Evolutionary conservation across 2,113 vertebrate species (phyloP), one percentile per base, ranked within the genome.

Genomic region (Poeciliopsis prolifica): DNA sequence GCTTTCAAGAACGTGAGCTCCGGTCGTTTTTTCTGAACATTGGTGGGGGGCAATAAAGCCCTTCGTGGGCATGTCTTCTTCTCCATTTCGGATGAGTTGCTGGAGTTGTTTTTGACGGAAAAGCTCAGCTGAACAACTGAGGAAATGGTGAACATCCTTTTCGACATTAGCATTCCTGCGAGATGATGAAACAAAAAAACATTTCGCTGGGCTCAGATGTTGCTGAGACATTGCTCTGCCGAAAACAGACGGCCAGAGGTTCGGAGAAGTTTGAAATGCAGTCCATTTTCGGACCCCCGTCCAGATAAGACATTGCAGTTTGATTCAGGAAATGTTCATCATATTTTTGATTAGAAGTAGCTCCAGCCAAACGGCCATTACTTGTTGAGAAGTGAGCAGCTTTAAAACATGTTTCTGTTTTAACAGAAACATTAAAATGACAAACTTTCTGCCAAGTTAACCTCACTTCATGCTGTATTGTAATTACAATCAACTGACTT

Each of bases 81-180:
- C 24, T 28, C 33, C 37, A 15, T 37, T 68, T 68, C 44, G 2
- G 30, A 26, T 12, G 19, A 40, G 48, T 58, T 24, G 10, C 51
- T 58, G 8, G 10, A 58, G 19, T 54, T 42, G 12, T 15, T 58
- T 58, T 9, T 58, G 10, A 58, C 3, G 10, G 8, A n/a, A 24
- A 58, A 58, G 5, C 4, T 48, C 44, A 19, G 44, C 5, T 48
- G 44, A 48, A 48, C 51, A 24, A 24, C 22, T 58, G 2, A n/a
- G 24, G 24, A 9, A n/a, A 10, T n/a, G 10, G 51, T 58, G 10
- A 58, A 58, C 51, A 58, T 58, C 5, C 2, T 58, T 58, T 58
- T 75, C 19, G 33, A 48, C 44, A 48, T 48, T 48, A 19, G 26
- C 68, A 81, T 77, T 88, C 75, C 26, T 68, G 1, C 31, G 10